phyloP scores from a whole-genome alignment of 2,797 vertebrate genomes.

The Orientallactaga sibirica region DNA sequence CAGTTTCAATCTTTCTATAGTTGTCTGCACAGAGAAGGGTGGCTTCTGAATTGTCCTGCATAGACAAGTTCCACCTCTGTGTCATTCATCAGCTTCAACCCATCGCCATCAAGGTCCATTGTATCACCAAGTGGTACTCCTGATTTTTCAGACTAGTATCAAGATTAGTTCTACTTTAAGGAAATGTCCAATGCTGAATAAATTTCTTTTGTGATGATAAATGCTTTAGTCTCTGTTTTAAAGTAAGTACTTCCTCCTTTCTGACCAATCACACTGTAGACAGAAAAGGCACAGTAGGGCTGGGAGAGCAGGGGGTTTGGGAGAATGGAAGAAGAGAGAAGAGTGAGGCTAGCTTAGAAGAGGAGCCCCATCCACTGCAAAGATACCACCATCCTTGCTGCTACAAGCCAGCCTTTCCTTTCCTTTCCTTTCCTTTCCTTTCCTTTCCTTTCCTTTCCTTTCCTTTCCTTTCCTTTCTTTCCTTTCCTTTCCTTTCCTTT shows the following conservation, averaged over 20 bases:
- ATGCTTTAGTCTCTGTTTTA: background rate
- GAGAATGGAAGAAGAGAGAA: background rate
- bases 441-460: background rate
- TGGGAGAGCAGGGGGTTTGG: background rate
- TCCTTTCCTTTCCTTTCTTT: background rate
- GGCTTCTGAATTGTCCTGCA: background rate
- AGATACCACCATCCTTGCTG: background rate
- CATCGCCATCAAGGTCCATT: background rate
- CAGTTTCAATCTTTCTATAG: background rate
- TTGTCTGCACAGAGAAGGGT: background rate
- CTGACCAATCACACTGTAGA: background rate
- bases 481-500: background rate
- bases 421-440: background rate
- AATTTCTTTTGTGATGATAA: background rate
- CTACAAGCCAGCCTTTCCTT: background rate
- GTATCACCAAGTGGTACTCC: background rate
- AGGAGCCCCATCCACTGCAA: background rate
- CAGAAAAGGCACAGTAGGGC: background rate
- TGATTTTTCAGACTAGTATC: background rate
- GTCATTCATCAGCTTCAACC: background rate
- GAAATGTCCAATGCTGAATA: background rate
- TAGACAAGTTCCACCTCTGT: too few species aligned
- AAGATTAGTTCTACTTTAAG: background rate
- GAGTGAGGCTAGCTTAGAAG: background rate
- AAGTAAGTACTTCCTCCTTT: background rate